Conservation (phyloP, 2,113 vertebrate species). For the Heptranchias perlo region DNA sequence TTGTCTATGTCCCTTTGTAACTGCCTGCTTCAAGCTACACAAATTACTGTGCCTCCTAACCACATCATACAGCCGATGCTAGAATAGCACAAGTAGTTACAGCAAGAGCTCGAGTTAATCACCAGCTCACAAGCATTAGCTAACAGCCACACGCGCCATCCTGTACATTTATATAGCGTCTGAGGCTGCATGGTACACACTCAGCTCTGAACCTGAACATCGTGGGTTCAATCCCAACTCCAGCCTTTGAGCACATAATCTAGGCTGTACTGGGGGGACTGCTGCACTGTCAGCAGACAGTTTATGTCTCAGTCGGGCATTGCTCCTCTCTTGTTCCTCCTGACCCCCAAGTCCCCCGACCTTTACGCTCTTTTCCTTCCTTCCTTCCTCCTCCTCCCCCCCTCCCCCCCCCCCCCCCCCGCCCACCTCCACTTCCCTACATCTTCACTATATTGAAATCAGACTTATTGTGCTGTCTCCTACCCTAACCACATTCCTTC, state of each 20-base stretch:
- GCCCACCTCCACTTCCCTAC: background rate
- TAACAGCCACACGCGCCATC: background rate
- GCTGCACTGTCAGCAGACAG: background rate
- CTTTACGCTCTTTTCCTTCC: background rate
- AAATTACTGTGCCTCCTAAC: background rate
- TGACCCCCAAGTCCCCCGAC: background rate
- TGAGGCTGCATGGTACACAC: background rate
- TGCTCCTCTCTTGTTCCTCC: background rate
- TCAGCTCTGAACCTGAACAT: background rate
- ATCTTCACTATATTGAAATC: background rate
- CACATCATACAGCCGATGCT: background rate
- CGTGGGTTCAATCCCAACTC: background rate
- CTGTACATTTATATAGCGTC: background rate
- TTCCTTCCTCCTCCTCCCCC: too few species aligned
- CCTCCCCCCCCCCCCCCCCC: too few species aligned
- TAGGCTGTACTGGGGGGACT: background rate
- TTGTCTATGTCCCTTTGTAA: background rate
- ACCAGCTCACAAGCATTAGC: background rate
- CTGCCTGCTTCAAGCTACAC: background rate
- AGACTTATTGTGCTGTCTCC: background rate
- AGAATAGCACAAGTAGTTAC: background rate
- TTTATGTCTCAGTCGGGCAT: background rate
- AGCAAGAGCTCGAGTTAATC: background rate
- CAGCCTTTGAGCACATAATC: background rate
- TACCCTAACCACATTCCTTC: background rate